Conservation (phyloP, 2,888 invertebrate species). For the Ligdia adustata region DNA sequence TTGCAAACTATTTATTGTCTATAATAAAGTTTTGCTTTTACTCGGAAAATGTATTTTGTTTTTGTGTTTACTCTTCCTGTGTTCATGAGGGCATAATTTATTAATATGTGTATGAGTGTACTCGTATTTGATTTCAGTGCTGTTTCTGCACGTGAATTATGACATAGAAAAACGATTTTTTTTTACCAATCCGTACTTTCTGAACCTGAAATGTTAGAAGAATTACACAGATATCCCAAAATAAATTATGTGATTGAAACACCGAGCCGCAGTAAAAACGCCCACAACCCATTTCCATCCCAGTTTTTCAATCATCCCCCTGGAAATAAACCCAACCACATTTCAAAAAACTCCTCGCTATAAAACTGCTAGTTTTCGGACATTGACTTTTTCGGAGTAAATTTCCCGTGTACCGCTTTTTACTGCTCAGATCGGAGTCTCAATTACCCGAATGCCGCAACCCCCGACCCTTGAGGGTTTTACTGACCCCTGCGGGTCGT, state of each 20-base stretch:
- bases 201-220: too few species aligned
- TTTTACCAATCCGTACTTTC: too few species aligned
- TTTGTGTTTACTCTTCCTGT: constrained; percentile 4
- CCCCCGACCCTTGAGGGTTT: constrained; percentile 12
- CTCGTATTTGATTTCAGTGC: too few species aligned
- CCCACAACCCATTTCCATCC: too few species aligned
- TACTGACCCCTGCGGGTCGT: constrained; percentile 10
- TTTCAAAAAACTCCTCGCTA: not conserved
- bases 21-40: constrained; percentile 26
- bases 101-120: not conserved
- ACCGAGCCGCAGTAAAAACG: too few species aligned
- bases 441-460: constrained; percentile 29
- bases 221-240: too few species aligned
- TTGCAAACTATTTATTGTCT: constrained; percentile 26
- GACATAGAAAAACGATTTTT: too few species aligned
- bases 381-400: not conserved
- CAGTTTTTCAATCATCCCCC: not conserved
- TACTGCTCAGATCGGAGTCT: constrained; percentile 14
- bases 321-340: not conserved
- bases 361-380: not conserved
- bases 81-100: not conserved
- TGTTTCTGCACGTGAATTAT: too few species aligned
- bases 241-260: too few species aligned
- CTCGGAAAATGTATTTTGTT: not conserved
- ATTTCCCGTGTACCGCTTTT: constrained; percentile 6